Evolutionary conservation across 2,113 vertebrate genomes (phyloP).

Genomic region (Eulacestoma nigropectus): DNA sequence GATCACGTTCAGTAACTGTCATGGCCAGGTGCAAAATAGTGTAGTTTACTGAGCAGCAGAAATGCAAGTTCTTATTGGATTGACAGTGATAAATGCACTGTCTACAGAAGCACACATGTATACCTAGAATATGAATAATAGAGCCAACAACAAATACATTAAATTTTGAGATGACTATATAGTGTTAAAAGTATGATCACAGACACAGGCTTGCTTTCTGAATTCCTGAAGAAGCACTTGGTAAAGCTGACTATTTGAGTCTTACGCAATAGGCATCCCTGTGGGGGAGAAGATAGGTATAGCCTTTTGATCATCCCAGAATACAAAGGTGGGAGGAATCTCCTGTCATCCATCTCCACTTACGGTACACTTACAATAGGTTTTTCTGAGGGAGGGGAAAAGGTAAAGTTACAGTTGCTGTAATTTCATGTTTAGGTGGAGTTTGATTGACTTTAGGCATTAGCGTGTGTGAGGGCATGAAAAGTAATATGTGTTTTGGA

Average conservation of each 20-base stretch:
- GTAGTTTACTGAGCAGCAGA: not conserved
- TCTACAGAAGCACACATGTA: not conserved
- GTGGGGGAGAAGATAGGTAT: not conserved
- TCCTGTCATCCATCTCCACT: not conserved
- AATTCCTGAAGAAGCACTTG: not conserved
- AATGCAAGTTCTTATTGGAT: not conserved
- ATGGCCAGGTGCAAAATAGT: not conserved
- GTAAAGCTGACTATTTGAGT: fast-evolving
- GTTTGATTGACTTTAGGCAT: not conserved
- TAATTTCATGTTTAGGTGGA: not conserved
- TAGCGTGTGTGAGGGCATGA: not conserved
- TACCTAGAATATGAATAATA: not conserved
- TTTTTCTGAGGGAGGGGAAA: not conserved
- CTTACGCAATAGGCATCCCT: not conserved
- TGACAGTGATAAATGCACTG: not conserved
- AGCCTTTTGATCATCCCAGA: not conserved
- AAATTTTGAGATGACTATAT: not conserved
- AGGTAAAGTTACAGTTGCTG: not conserved
- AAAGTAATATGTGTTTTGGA: not conserved
- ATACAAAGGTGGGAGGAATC: not conserved
- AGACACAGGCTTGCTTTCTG: not conserved
- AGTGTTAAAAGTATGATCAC: not conserved
- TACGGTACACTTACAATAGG: not conserved
- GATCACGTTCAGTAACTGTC: fast-evolving
- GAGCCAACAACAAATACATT: not conserved